These are phyloP conservation scores for Rhingia campestris DNA, from an alignment of 2,888 invertebrate species.

Conservation along the genomic window DNA sequence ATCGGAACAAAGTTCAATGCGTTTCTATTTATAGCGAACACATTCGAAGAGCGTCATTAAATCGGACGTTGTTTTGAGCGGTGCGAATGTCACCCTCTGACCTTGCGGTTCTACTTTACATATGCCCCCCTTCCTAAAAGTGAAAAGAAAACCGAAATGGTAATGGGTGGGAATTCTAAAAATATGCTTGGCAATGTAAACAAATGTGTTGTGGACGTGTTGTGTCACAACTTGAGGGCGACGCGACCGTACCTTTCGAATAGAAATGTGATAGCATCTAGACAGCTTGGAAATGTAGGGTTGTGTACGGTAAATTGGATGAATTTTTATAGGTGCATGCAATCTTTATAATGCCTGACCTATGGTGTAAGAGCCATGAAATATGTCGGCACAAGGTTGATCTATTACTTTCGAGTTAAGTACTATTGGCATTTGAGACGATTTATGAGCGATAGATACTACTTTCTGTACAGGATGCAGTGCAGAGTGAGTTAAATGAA, in stretches of 20 bases:
- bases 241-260: conserved; percentile 1
- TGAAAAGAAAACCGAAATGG: conserved; percentile 20
- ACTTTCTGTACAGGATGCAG: background rate
- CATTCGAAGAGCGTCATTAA: conserved; percentile 26
- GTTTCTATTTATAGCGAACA: conserved; percentile 50
- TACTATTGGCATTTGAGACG: background rate
- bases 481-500: background rate
- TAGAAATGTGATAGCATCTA: conserved; percentile 1
- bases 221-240: conserved; percentile 11
- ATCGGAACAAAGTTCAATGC: conserved; percentile 33
- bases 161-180: conserved; percentile 20
- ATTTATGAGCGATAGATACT: conserved; percentile 10
- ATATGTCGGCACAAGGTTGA: conserved; percentile 16
- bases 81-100: conserved; percentile 50
- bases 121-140: conserved; percentile 18
- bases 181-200: conserved; percentile 47
- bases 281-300: conserved; percentile 9
- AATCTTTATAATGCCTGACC: conserved; percentile 41
- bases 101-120: conserved; percentile 45
- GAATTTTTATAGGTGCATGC: conserved; percentile 27
- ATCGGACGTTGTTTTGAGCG: conserved; percentile 14
- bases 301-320: conserved; percentile 16
- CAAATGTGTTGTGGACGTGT: conserved; percentile 33
- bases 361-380: background rate
- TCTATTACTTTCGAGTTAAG: conserved; percentile 11